These are phyloP conservation scores for Cheilosia vernalis DNA, from an alignment of 2,888 invertebrate species.

Conservation along the genomic window DNA sequence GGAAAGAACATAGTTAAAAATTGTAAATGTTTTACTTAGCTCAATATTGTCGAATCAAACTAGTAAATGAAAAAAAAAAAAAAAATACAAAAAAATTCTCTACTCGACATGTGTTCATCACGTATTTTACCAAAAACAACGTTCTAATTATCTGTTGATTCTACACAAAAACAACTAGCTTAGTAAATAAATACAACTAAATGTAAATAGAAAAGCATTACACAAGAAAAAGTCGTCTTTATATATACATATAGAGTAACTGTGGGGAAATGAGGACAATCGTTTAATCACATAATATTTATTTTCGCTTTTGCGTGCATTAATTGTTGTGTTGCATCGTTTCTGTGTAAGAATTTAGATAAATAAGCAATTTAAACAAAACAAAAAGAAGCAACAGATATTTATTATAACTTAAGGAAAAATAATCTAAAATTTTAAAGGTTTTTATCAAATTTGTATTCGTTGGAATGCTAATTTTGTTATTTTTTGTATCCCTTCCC, in stretches of 20 bases:
- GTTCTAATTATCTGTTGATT: conserved; percentile 44
- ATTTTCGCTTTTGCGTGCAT: conserved; percentile 74
- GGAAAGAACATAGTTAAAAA: conserved; percentile 11
- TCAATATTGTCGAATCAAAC: conserved; percentile 37
- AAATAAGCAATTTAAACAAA: conserved; percentile 35
- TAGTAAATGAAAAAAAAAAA: neutral
- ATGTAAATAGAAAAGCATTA: conserved; percentile 13
- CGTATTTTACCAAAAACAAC: conserved; percentile 44
- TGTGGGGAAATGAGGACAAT: conserved; percentile 73
- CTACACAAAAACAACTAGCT: conserved; percentile 24
- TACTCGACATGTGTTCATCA: conserved; percentile 73
- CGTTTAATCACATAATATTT: conserved; percentile 72
- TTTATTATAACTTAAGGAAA: neutral
- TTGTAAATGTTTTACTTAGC: conserved; percentile 38
- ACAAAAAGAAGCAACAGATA: neutral
- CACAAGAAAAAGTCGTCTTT: conserved; percentile 17
- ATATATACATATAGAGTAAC: conserved; percentile 2
- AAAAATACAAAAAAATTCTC: conserved; percentile 34
- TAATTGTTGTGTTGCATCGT: conserved; percentile 61
- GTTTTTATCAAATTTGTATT: neutral
- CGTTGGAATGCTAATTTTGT: no score
- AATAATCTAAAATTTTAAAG: neutral
- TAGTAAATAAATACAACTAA: neutral
- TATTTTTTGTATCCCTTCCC: no score
- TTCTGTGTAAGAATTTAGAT: conserved; percentile 49